phyloP scores from a whole-genome alignment of 1,140 invertebrate genomes.

The Musca domestica region DNA sequence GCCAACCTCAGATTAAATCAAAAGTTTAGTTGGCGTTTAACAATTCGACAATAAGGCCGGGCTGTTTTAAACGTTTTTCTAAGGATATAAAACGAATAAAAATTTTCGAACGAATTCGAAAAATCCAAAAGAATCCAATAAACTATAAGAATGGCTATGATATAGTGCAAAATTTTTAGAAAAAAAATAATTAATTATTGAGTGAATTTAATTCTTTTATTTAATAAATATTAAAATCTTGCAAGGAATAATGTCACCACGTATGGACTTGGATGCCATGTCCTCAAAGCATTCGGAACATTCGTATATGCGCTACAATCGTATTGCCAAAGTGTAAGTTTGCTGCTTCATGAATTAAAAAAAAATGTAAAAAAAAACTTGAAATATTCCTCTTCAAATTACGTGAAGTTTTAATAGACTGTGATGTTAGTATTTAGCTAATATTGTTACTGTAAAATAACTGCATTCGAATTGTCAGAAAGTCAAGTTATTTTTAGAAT shows the following conservation, averaged over 20 bases:
- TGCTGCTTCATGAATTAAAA: too few species aligned
- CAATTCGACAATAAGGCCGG: background rate
- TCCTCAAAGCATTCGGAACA: constrained; percentile 47
- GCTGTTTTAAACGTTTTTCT: background rate
- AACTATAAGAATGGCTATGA: constrained; percentile 15
- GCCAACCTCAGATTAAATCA: background rate
- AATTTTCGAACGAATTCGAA: background rate
- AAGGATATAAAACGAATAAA: background rate
- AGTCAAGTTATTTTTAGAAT: too few species aligned
- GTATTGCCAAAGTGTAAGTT: constrained; percentile 51
- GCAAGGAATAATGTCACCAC: constrained; percentile 12
- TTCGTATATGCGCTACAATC: constrained; percentile 42
- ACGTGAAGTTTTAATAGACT: too few species aligned
- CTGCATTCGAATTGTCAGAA: too few species aligned
- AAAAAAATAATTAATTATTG: background rate
- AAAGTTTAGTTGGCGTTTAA: constrained; percentile 11
- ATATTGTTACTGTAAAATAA: too few species aligned
- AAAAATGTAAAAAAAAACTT: too few species aligned
- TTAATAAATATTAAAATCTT: background rate
- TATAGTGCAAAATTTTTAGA: background rate
- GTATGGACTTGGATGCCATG: constrained; percentile 35
- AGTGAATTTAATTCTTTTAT: background rate
- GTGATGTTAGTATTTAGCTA: too few species aligned
- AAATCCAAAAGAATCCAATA: background rate
- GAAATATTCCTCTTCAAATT: too few species aligned